Evolutionary conservation across 2,888 invertebrate species (phyloP), one percentile per base, ranked within the genome.

Genomic region (Pristionchus mayeri): DNA sequence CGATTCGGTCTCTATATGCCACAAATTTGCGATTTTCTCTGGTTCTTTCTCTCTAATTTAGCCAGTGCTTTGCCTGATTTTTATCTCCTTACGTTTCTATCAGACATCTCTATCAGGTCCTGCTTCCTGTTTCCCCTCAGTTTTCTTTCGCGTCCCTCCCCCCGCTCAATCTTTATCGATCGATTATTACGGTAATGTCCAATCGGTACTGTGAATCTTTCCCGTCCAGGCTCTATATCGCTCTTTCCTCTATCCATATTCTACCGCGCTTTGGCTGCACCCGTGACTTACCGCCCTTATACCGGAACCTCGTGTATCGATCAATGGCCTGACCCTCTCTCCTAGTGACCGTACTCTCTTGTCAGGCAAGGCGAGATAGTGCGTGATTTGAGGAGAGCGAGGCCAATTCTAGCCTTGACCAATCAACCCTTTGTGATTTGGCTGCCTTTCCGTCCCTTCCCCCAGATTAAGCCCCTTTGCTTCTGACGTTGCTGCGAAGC

Each of bases 401-500:
- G n/a, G n/a, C n/a, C n/a, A n/a, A n/a, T n/a, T n/a, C n/a, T n/a
- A n/a, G n/a, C n/a, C n/a, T n/a, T n/a, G n/a, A n/a, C n/a, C n/a
- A n/a, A n/a, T n/a, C n/a, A n/a, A n/a, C n/a, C n/a, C n/a, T n/a
- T n/a, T n/a, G n/a, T n/a, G n/a, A n/a, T n/a, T n/a, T n/a, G n/a
- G n/a, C n/a, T n/a, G n/a, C n/a, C n/a, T n/a, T n/a, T n/a, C n/a
- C n/a, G n/a, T n/a, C n/a, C n/a, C n/a, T n/a, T n/a, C n/a, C n/a
- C n/a, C n/a, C n/a, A n/a, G n/a, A n/a, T n/a, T n/a, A n/a, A n/a
- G n/a, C n/a, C n/a, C 40, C 71, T 60, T 37, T 71, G 37, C n/a
- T n/a, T n/a, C 71, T 71, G 71, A 71, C 40, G 71, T 71, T 71
- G 71, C 40, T 44, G n/a, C n/a, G 40, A 37, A 71, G n/a, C n/a